Percentiles rank a stretch among this genome's conserved stretches.
Evolutionary conservation across 2,888 invertebrate species (phyloP).

Genomic region (Drosophila helvetica): DNA sequence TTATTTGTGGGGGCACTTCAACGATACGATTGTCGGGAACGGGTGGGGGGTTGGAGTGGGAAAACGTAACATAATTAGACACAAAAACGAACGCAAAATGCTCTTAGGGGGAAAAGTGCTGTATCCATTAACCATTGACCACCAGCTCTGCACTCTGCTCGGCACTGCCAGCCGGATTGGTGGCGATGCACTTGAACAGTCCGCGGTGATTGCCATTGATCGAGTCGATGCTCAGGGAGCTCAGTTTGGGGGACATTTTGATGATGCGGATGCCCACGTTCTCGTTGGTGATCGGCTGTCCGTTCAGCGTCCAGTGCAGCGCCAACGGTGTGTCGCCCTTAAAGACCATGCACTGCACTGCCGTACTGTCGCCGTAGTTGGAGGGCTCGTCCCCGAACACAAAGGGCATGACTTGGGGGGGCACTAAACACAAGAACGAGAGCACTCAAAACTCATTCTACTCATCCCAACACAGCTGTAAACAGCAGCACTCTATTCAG

Average conservation of each 20-base stretch:
- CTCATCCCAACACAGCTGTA: too few species aligned
- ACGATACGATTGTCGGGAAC: neutral
- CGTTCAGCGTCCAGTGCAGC: conserved; percentile 91
- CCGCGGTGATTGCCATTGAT: conserved; percentile 90
- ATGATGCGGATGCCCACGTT: conserved; percentile 86
- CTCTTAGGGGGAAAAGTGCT: neutral
- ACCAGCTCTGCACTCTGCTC: conserved; percentile 89
- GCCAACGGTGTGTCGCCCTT: conserved; percentile 92
- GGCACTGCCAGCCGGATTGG: conserved; percentile 89
- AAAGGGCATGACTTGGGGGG: conserved; percentile 91
- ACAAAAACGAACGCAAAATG: conserved; percentile 7
- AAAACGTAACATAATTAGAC: conserved; percentile 25
- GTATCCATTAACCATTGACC: conserved; percentile 87
- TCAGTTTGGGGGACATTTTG: conserved; percentile 87
- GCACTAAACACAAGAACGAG: conserved; percentile 84
- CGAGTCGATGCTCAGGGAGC: conserved; percentile 89
- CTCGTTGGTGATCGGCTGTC: conserved; percentile 85
- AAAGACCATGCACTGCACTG: conserved; percentile 89
- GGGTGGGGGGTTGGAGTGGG: conserved; percentile 7
- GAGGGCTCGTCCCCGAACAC: conserved; percentile 90
- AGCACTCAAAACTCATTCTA: neutral
- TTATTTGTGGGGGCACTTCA: conserved; percentile 87
- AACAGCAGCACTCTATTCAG: neutral
- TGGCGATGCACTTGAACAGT: conserved; percentile 89
- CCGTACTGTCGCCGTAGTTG: conserved; percentile 91